Conservation (phyloP, 2,113 vertebrate genomes). For the Pelvicachromis taeniatus region DNA sequence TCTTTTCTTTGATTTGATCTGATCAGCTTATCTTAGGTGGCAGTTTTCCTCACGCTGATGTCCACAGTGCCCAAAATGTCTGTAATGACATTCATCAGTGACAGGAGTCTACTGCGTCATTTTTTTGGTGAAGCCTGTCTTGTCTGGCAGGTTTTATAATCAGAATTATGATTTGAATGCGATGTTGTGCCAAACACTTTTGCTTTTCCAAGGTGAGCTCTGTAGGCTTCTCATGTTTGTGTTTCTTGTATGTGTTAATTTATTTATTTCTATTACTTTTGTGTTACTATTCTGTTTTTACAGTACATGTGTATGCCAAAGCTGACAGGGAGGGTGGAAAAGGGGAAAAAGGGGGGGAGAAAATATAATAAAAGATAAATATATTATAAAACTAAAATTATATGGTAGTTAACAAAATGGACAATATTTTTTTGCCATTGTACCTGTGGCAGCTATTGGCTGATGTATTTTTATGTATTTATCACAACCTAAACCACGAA, state of each 20-base stretch:
- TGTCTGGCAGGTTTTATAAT: neutral
- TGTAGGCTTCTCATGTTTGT: neutral
- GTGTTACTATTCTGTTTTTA: neutral
- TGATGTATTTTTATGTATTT: neutral
- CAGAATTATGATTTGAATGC: neutral
- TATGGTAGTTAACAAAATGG: neutral
- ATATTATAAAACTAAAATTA: neutral
- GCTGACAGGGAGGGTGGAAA: neutral
- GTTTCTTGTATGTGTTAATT: neutral
- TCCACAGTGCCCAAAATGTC: no score
- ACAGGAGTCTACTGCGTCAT: no score
- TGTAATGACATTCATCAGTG: no score
- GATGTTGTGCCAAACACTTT: neutral
- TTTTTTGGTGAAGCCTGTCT: neutral
- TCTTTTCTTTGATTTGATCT: neutral
- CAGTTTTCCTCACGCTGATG: no score
- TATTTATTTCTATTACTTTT: neutral
- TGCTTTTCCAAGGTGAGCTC: neutral
- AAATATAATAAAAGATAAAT: neutral
- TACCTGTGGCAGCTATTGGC: no score
- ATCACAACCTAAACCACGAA: neutral
- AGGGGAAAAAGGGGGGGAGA: neutral
- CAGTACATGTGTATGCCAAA: no score
- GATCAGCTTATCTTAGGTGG: no score
- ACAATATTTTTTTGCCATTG: neutral